Evolutionary conservation across 1,140 invertebrate species (phyloP).

Genomic region (Zaprionus inermis): DNA sequence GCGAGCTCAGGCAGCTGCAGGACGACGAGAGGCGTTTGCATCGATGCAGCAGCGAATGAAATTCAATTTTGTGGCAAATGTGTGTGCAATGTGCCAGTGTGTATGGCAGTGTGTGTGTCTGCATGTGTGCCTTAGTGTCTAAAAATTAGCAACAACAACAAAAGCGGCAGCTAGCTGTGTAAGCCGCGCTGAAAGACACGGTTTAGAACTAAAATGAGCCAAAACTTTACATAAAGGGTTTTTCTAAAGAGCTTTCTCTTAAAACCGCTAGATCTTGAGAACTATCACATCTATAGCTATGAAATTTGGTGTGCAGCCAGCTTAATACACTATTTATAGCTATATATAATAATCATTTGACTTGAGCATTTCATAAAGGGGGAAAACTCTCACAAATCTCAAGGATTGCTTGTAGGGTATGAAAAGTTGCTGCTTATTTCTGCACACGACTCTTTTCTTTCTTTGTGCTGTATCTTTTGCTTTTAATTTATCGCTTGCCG

Average conservation of each 20-base stretch:
- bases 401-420: background rate
- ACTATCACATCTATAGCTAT: too few relatives aligned
- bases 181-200: too few relatives aligned
- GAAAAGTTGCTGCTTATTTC: background rate
- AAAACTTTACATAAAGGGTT: background rate
- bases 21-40: background rate
- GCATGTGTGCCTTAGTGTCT: background rate
- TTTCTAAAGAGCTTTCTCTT: too few relatives aligned
- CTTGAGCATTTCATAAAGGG: too few relatives aligned
- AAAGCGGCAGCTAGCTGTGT: background rate
- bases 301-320: too few relatives aligned
- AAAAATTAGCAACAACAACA: slow-evolving; percentile 8
- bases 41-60: slow-evolving; percentile 22
- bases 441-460: slow-evolving; percentile 8
- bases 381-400: background rate
- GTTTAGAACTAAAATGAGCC: too few relatives aligned
- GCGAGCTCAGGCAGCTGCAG: slow-evolving; percentile 22
- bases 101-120: background rate
- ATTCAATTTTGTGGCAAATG: slow-evolving; percentile 21
- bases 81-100: background rate
- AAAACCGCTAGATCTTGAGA: background rate
- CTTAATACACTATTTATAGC: too few relatives aligned
- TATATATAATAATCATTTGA: too few relatives aligned
- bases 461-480: slow-evolving; percentile 22
- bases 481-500: slow-evolving; percentile 40